phyloP scores from a whole-genome alignment of 2,888 invertebrate genomes.

The Ferrisia virgata region DNA sequence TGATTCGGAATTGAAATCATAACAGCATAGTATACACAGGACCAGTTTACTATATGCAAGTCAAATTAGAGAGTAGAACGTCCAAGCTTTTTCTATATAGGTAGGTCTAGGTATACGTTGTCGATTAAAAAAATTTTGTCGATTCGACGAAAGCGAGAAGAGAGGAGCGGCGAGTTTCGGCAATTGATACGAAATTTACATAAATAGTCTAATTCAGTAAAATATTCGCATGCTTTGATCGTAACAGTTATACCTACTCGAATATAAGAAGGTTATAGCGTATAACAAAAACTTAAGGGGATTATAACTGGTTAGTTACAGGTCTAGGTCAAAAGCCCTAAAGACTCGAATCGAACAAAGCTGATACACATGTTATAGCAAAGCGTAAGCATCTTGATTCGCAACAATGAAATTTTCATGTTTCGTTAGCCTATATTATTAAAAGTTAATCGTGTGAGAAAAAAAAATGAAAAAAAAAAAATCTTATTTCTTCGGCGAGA shows the following conservation, averaged over 20 bases:
- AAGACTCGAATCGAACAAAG: neutral
- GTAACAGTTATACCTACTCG: constrained; percentile 28
- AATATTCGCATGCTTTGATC: constrained; percentile 26
- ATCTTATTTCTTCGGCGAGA: neutral
- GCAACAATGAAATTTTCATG: neutral
- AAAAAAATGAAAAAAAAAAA: no score
- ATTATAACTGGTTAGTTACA: constrained; percentile 20
- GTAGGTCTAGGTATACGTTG: no score
- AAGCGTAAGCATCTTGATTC: neutral
- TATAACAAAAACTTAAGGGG: constrained; percentile 29
- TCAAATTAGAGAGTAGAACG: constrained; percentile 25
- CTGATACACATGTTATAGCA: neutral
- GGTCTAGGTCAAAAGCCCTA: constrained; percentile 28
- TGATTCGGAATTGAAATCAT: constrained; percentile 18
- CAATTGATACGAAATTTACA: constrained; percentile 28
- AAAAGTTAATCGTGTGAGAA: neutral
- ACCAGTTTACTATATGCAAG: constrained; percentile 11
- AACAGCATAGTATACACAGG: neutral
- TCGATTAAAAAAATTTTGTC: neutral
- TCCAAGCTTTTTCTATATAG: neutral
- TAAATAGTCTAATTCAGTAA: constrained; percentile 26
- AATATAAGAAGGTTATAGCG: constrained; percentile 7
- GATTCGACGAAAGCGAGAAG: neutral
- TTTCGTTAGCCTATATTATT: neutral
- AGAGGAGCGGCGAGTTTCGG: neutral